phyloP scores from a whole-genome alignment of 2,113 vertebrate species.

The Pavo muticus region DNA sequence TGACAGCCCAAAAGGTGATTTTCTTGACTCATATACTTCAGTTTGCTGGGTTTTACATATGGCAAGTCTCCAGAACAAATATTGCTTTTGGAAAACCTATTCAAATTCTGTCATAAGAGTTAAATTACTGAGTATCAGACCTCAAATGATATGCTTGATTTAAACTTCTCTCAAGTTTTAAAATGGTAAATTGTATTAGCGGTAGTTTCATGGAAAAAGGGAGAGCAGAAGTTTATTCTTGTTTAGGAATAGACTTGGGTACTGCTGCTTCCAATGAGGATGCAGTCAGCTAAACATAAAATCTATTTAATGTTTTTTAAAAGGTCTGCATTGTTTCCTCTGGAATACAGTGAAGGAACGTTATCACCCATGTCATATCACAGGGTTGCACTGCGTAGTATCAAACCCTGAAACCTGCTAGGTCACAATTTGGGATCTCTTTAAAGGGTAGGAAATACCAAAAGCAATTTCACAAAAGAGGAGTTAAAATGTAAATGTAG shows the following conservation, averaged over 20 bases:
- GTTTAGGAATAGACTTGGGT: neutral
- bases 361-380: accelerated
- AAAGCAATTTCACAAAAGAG: neutral
- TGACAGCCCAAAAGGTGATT: conserved; percentile 49
- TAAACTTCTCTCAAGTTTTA: conserved; percentile 53
- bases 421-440: neutral
- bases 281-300: neutral
- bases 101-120: conserved; percentile 44
- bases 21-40: conserved; percentile 50
- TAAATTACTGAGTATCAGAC: conserved; percentile 52
- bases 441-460: neutral
- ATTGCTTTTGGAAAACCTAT: conserved; percentile 64
- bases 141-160: conserved; percentile 57
- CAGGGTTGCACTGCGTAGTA: neutral
- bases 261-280: neutral
- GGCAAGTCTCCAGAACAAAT: conserved; percentile 71
- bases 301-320: neutral
- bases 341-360: neutral
- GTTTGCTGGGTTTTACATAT: conserved; percentile 30
- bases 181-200: conserved; percentile 61
- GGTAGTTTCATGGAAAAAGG: conserved; percentile 20
- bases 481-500: neutral
- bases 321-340: neutral
- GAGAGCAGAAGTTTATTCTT: conserved; percentile 2
- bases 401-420: neutral